Evolutionary conservation across 2,888 invertebrate genomes (phyloP).

Genomic region (Idaea biselata): DNA sequence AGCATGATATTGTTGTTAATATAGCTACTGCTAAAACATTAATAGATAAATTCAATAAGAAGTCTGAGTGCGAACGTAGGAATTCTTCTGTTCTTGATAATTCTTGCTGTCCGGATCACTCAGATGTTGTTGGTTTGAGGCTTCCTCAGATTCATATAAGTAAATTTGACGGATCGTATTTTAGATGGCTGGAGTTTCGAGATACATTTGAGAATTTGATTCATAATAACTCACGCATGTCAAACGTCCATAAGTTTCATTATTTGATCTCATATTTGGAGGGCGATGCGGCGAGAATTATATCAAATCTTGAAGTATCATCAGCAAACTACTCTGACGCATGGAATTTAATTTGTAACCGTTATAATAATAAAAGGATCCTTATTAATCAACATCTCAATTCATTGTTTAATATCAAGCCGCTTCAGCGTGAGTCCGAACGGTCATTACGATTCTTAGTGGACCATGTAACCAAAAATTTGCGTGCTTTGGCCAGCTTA

Average conservation of each 20-base stretch:
- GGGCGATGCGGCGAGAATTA: slow-evolving; percentile 24
- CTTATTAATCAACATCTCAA: slow-evolving; percentile 22
- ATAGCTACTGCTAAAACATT: too few relatives aligned
- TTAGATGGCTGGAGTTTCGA: slow-evolving; percentile 29
- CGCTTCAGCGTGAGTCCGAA: slow-evolving; percentile 21
- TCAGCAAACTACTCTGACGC: slow-evolving; percentile 22
- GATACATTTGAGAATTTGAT: slow-evolving; percentile 24
- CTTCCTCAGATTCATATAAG: slow-evolving; percentile 20
- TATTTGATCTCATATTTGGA: slow-evolving; percentile 27
- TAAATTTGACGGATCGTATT: slow-evolving; percentile 27
- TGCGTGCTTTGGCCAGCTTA: slow-evolving; percentile 27
- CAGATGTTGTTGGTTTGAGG: slow-evolving; percentile 13
- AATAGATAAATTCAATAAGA: slow-evolving; percentile 3
- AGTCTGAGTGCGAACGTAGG: not conserved
- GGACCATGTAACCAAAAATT: slow-evolving; percentile 30
- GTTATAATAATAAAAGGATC: slow-evolving; percentile 9
- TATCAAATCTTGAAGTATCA: slow-evolving; percentile 21
- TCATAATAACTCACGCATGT: slow-evolving; percentile 12
- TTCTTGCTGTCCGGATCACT: slow-evolving; percentile 1
- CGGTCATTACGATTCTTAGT: slow-evolving; percentile 24
- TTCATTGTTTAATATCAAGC: slow-evolving; percentile 23
- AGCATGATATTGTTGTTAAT: slow-evolving; percentile 5
- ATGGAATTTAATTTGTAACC: slow-evolving; percentile 21
- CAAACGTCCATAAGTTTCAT: slow-evolving; percentile 9
- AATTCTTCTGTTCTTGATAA: not conserved